Conservation (phyloP, 2,113 vertebrate species). For the Apteryx mantelli region DNA sequence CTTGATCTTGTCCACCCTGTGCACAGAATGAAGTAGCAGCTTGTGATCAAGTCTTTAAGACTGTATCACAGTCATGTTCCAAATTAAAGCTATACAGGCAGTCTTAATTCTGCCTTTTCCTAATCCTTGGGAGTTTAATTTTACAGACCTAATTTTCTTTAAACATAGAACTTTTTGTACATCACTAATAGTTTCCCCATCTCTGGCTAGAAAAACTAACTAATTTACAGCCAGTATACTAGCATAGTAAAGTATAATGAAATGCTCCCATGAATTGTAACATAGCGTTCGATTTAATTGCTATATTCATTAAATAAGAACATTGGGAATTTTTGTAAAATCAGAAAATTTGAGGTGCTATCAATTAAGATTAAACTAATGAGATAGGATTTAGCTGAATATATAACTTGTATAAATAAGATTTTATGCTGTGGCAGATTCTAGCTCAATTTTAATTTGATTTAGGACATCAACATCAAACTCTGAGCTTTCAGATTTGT, state of each 20-base stretch:
- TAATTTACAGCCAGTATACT: constrained; percentile 9
- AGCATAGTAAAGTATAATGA: neutral
- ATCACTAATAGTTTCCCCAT: constrained; percentile 15
- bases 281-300: constrained; percentile 25
- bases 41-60: neutral
- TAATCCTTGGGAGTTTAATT: constrained; percentile 40
- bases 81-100: constrained; percentile 27
- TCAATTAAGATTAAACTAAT: constrained; percentile 51
- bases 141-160: constrained; percentile 13
- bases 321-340: neutral
- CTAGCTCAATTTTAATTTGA: constrained; percentile 54
- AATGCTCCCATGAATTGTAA: constrained; percentile 36
- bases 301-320: constrained; percentile 45
- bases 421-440: constrained; percentile 10
- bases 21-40: constrained; percentile 31
- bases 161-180: neutral
- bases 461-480: constrained; percentile 53
- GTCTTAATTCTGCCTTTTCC: constrained; percentile 22
- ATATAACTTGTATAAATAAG: constrained; percentile 42
- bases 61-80: neutral
- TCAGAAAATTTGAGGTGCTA: constrained; percentile 28
- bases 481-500: constrained; percentile 24
- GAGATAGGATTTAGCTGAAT: constrained; percentile 48
- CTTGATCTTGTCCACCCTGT: constrained; percentile 29
- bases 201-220: neutral